Base-by-base conservation (phyloP, 2,113 vertebrate genomes). In the Alaudala cheleensis region DNA sequence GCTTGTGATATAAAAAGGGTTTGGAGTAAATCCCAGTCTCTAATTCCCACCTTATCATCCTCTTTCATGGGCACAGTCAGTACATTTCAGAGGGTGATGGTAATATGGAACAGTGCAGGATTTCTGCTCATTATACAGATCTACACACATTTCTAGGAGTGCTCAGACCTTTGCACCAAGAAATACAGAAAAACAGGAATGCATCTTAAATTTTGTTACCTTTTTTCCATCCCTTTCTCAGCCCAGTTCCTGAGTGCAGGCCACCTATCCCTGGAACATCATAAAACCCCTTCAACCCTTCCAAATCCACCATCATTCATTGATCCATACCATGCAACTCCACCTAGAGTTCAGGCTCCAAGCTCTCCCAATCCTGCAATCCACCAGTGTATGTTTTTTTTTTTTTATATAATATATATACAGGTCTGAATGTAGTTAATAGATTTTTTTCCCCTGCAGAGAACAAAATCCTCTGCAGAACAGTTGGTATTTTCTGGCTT, bases 401-500 rank as follows among this genome's bases (percentile, higher is more conserved):
- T 72, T 87, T 61, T 12, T 42, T 42, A 6, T 44, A 23, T 56
- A 29, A 39, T 40, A 40, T 61, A 49, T 56, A 49, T 65, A 17
- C 18, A 80, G n/a, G 22, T 78, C 33, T 87, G 64, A 95, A 79
- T 83, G 67, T 23, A 89, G 64, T 93, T 91, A 95, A 89, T 94
- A 91, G 92, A 79, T 88, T 95, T 91, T 88, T 88, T 91, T 88
- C 82, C 66, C 80, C 95, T 67, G 91, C 79, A 93, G 84, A 93
- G 90, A 90, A 83, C 81, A 91, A 97, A 96, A 94, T 86, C 73
- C 96, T 92, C 91, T 91, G 81, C 78, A 96, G 96, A 97, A 95
- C 93, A 96, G 93, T 90, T 97, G 95, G 92, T 92, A 96, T 97
- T 97, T 97, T 97, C 82, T 93, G 92, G 91, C 80, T 97, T 90